phyloP scores from a whole-genome alignment of 2,888 invertebrate species.

The Ophraella communa region DNA sequence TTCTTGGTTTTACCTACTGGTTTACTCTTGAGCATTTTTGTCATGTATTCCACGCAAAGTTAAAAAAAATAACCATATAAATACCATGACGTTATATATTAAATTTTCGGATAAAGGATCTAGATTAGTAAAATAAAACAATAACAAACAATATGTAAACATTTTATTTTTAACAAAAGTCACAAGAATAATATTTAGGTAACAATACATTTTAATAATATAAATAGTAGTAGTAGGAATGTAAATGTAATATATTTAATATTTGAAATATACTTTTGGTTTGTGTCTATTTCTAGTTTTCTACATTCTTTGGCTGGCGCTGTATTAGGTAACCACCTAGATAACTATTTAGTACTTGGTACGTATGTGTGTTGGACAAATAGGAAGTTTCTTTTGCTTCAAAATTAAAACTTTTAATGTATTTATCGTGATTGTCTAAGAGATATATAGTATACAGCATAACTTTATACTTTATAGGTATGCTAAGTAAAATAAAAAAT shows the following conservation, averaged over 20 bases:
- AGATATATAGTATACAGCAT: not conserved
- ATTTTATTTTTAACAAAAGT: not conserved
- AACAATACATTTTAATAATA: not conserved
- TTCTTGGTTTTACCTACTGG: too few relatives aligned
- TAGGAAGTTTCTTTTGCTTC: not conserved
- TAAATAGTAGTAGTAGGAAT: not conserved
- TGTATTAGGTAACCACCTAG: not conserved
- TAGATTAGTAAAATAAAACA: not conserved
- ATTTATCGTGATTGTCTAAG: not conserved
- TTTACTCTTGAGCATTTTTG: too few relatives aligned
- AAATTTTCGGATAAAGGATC: not conserved
- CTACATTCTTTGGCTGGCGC: constrained; percentile 3
- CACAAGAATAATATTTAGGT: not conserved
- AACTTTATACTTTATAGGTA: too few relatives aligned
- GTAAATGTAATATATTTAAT: not conserved
- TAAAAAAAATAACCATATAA: too few relatives aligned
- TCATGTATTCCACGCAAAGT: too few relatives aligned
- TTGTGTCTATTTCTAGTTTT: not conserved
- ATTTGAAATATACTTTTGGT: not conserved
- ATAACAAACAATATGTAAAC: not conserved
- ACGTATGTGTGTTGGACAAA: not conserved
- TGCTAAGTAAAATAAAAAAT: too few relatives aligned
- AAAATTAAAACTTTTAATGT: not conserved
- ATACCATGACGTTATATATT: too few relatives aligned
- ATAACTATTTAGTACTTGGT: not conserved